A percentile compares a stretch with the other conserved stretches of the same genome.
Evolutionary conservation across 2,797 vertebrate genomes (phyloP).

Genomic region (Enteromius fasciolatus): DNA sequence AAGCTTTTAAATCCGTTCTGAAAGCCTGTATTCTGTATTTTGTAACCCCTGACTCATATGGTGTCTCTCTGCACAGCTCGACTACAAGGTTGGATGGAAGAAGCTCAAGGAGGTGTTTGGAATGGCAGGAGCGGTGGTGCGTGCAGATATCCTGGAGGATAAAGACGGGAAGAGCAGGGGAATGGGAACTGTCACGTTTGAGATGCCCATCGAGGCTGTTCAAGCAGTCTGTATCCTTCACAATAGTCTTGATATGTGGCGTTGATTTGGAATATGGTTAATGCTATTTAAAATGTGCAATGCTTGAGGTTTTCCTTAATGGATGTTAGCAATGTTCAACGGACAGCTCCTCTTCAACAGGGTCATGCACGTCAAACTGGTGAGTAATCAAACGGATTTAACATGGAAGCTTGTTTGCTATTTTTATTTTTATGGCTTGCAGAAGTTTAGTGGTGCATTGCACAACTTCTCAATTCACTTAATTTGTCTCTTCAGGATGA

Average conservation of each 20-base stretch:
- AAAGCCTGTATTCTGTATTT: background rate
- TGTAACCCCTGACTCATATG: background rate
- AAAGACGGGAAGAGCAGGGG: constrained; percentile 97
- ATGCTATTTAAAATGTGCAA: background rate
- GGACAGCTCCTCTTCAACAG: constrained; percentile 95
- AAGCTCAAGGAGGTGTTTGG: constrained; percentile 97
- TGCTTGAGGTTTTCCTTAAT: constrained; percentile 74
- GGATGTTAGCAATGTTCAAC: constrained; percentile 91
- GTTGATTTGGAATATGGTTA: background rate
- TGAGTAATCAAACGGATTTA: constrained; percentile 69
- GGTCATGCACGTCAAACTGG: constrained; percentile 98
- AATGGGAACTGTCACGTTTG: constrained; percentile 95
- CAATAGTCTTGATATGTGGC: background rate
- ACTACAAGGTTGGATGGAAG: constrained; percentile 99
- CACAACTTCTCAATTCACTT: background rate
- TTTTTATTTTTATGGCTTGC: background rate
- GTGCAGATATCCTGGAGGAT: constrained; percentile 93
- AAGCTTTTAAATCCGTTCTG: constrained; percentile 61
- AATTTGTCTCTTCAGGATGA: constrained; percentile 82
- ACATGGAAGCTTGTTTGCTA: background rate
- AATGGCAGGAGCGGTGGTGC: constrained; percentile 92
- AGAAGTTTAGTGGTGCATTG: background rate
- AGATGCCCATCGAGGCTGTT: constrained; percentile 95
- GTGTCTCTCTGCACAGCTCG: constrained; percentile 79
- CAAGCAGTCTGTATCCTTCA: constrained; percentile 98